A percentile compares a stretch with the other conserved stretches of the same genome.
Evolutionary conservation across 2,797 vertebrate genomes (phyloP).

Genomic region (Sebastiscus tertius): DNA sequence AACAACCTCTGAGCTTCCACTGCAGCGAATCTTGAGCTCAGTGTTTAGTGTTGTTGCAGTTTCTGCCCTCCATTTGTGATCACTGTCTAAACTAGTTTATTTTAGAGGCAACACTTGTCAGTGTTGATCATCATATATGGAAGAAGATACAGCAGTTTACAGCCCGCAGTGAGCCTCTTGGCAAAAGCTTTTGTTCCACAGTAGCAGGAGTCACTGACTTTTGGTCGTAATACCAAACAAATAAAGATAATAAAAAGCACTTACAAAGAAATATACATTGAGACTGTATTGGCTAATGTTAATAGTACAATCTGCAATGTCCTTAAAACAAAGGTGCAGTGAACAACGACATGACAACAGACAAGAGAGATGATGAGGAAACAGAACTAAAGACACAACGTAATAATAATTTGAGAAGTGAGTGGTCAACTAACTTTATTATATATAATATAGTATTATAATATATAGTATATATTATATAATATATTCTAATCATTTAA

Average conservation of each 20-base stretch:
- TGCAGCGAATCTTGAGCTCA: not conserved
- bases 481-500: not conserved
- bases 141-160: not conserved
- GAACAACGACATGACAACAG: not conserved
- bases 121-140: not conserved
- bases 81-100: not conserved
- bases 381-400: not conserved
- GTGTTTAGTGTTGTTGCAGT: not conserved
- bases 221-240: not conserved
- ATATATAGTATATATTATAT: too few species aligned
- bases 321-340: not conserved
- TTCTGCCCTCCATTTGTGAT: not conserved
- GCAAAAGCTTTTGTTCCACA: not conserved
- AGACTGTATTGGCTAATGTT: not conserved
- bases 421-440: not conserved
- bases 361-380: not conserved
- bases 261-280: not conserved
- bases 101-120: not conserved
- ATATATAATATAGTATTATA: too few species aligned
- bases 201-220: not conserved
- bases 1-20: constrained; percentile 1
- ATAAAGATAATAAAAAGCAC: not conserved
- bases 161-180: not conserved
- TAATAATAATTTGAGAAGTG: not conserved
- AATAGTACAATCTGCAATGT: not conserved